Evolutionary conservation across 2,797 vertebrate genomes (phyloP).

Genomic region (Lacerta agilis): DNA sequence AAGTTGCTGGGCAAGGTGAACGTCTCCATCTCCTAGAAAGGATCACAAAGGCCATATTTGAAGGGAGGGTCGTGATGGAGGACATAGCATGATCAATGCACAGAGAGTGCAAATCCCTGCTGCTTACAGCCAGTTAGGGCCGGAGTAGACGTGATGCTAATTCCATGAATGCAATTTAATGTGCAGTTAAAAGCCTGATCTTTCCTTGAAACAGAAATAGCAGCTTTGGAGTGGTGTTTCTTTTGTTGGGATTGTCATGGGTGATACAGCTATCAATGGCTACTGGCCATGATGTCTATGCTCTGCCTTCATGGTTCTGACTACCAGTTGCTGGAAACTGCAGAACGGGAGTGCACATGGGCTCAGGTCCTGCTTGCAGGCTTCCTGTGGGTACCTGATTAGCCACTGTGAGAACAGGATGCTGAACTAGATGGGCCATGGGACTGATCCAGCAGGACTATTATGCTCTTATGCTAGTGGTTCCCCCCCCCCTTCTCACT

Average conservation of each 20-base stretch:
- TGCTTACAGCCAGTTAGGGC: background rate
- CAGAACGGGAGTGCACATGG: no score
- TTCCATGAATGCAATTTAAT: background rate
- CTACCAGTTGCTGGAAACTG: no score
- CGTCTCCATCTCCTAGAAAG: slow-evolving; percentile 62
- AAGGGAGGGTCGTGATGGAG: background rate
- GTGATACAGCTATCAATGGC: no score
- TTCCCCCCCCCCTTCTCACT: no score
- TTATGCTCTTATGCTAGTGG: no score
- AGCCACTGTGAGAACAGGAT: no score
- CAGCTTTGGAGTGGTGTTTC: background rate
- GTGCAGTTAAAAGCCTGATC: background rate
- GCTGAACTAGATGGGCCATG: no score
- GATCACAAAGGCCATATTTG: background rate
- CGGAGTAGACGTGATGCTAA: background rate
- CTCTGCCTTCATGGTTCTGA: no score
- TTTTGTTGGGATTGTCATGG: background rate
- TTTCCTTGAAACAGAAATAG: background rate
- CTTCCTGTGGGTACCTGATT: no score
- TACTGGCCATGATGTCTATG: no score
- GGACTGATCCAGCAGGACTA: no score
- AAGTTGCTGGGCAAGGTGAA: slow-evolving; percentile 48
- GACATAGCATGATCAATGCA: background rate
- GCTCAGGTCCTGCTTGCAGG: no score
- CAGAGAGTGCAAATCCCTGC: accelerated